phyloP scores from a whole-genome alignment of 23 tunicate genomes.

The Halocynthia roretzi region DNA sequence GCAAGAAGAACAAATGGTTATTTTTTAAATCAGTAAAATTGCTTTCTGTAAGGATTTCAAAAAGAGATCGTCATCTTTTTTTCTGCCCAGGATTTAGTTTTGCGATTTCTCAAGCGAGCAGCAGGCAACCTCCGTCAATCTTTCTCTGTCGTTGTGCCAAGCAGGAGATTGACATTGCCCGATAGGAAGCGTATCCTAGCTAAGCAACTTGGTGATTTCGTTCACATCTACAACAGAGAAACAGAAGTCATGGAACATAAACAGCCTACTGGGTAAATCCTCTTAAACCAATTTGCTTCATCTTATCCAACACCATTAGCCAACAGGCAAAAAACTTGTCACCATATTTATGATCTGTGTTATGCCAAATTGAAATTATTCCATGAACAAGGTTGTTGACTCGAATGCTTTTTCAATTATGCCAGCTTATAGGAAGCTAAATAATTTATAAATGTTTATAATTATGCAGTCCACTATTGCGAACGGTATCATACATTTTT shows the following conservation, averaged over 20 bases:
- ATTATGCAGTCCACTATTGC: too few relatives aligned
- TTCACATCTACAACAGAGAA: conserved; percentile 89
- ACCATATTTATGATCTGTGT: not conserved
- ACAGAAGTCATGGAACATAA: conserved; percentile 79
- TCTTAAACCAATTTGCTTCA: not conserved
- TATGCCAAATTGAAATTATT: too few relatives aligned
- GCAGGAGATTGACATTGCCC: conserved; percentile 43
- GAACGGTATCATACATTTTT: too few relatives aligned
- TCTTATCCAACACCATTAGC: not conserved
- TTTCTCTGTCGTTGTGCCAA: conserved; percentile 80
- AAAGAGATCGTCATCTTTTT: not conserved
- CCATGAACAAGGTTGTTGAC: too few relatives aligned
- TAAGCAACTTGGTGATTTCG: conserved; percentile 92
- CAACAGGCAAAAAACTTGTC: not conserved
- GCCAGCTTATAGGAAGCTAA: too few relatives aligned
- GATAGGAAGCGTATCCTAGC: conserved; percentile 85
- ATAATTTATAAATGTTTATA: too few relatives aligned
- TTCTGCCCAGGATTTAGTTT: conserved; percentile 63
- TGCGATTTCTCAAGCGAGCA: conserved; percentile 85
- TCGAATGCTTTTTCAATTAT: too few relatives aligned
- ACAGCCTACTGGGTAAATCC: conserved; percentile 35
- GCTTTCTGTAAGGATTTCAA: not conserved
- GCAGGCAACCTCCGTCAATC: conserved; percentile 84
- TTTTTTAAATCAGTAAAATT: not conserved
- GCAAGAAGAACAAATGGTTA: conserved; percentile 91